Conservation (phyloP, 1,140 invertebrate genomes). For the Lordiphosa collinella region DNA sequence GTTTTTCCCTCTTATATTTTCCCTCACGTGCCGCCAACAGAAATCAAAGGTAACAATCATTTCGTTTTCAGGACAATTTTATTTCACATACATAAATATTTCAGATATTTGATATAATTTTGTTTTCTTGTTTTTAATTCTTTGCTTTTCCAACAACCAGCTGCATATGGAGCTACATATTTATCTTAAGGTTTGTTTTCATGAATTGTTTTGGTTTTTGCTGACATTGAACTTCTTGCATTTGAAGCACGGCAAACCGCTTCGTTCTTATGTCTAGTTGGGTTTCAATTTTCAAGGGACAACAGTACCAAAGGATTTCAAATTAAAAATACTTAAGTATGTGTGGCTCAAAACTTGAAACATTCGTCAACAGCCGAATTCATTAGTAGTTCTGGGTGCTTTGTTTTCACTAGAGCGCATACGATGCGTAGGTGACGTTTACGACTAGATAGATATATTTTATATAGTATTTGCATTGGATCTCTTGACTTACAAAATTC, state of each 20-base stretch:
- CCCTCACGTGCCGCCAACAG: background rate
- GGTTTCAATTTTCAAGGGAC: background rate
- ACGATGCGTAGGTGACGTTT: conserved; percentile 27
- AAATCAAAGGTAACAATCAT: background rate
- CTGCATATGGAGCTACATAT: conserved; percentile 36
- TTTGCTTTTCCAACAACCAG: conserved; percentile 53
- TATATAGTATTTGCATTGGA: background rate
- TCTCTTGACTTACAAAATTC: conserved; percentile 48
- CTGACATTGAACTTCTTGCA: background rate
- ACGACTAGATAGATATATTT: conserved; percentile 43
- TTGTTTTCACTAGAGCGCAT: conserved; percentile 21
- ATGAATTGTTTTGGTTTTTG: conserved; percentile 1
- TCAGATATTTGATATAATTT: conserved; percentile 48
- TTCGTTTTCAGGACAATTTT: conserved; percentile 47
- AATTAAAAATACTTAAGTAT: background rate
- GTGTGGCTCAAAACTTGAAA: conserved; percentile 1
- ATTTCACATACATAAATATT: conserved; percentile 75
- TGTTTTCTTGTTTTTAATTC: conserved; percentile 14
- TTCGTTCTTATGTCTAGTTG: background rate
- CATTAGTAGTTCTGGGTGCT: conserved; percentile 7
- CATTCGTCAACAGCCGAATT: conserved; percentile 19
- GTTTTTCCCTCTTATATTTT: too few relatives aligned
- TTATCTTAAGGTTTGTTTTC: background rate
- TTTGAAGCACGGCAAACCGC: conserved; percentile 4
- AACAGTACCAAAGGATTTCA: conserved; percentile 1